A percentile compares a stretch with the other conserved stretches of the same genome.
Evolutionary conservation across 2,113 vertebrate species (phyloP).

Genomic region (Ifrita kowaldi): DNA sequence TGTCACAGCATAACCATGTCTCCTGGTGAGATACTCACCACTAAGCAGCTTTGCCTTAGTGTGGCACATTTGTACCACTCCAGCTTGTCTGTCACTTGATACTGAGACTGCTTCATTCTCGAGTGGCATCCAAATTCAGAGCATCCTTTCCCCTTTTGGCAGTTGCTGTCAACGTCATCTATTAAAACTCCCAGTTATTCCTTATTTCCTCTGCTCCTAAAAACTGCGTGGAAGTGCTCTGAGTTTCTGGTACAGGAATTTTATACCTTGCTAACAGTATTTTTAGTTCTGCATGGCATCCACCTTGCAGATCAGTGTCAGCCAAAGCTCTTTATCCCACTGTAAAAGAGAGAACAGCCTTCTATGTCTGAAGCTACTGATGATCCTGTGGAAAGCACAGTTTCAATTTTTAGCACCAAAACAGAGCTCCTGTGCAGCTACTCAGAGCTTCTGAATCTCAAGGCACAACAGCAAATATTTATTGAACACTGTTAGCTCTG

Average conservation of each 20-base stretch:
- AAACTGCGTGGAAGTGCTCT: background rate
- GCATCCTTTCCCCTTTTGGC: background rate
- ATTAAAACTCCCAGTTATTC: background rate
- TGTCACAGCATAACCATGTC: background rate
- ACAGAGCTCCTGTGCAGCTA: background rate
- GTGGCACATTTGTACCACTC: background rate
- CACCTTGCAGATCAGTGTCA: background rate
- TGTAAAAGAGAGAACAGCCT: background rate
- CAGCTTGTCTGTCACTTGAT: background rate
- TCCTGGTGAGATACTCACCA: background rate
- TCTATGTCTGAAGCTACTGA: background rate
- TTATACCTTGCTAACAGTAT: accelerated
- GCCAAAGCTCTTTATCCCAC: background rate
- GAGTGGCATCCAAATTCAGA: background rate
- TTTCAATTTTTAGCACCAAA: background rate
- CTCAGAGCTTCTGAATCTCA: background rate
- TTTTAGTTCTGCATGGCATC: background rate
- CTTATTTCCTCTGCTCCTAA: background rate
- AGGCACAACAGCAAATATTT: background rate
- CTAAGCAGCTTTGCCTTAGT: background rate
- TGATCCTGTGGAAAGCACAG: background rate
- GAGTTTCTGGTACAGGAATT: background rate
- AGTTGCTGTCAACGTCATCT: accelerated
- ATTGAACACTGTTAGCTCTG: accelerated
- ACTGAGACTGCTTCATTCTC: background rate